Percentiles rank a stretch among this genome's conserved stretches.
These are phyloP conservation scores for Caenorhabditis becei DNA, from an alignment of 2,888 invertebrate genomes.

Conservation along the genomic window DNA sequence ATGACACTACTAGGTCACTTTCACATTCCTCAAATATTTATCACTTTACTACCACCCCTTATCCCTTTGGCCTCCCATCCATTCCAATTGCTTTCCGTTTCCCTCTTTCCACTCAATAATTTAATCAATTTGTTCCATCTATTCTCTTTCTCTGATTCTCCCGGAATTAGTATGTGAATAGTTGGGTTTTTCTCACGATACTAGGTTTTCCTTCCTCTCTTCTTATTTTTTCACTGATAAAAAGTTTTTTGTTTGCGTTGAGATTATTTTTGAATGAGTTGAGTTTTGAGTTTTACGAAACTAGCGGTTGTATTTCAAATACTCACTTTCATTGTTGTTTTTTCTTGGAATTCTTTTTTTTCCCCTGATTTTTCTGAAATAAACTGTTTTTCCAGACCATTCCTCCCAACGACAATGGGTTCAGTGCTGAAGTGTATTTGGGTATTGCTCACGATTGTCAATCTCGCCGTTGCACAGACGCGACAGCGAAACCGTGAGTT, in stretches of 20 bases:
- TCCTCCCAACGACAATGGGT: conserved; percentile 22
- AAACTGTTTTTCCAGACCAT: conserved; percentile 3
- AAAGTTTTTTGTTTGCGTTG: background rate
- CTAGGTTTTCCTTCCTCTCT: background rate
- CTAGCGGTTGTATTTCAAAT: background rate
- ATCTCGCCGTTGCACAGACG: conserved; percentile 31
- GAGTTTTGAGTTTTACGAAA: background rate
- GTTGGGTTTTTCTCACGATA: background rate
- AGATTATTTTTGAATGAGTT: background rate
- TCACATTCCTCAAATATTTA: conserved; percentile 4
- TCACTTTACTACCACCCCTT: background rate
- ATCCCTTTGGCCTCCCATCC: background rate
- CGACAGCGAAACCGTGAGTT: conserved; percentile 42
- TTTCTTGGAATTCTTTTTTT: background rate
- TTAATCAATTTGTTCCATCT: conserved; percentile 1
- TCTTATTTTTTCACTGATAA: conserved; percentile 7
- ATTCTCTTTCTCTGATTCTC: background rate
- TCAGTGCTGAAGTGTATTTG: conserved; percentile 26
- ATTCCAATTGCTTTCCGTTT: background rate
- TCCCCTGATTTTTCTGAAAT: background rate
- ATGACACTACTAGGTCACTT: background rate
- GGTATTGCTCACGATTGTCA: conserved; percentile 34
- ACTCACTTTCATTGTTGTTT: background rate
- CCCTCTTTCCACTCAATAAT: background rate
- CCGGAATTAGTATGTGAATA: too few species aligned